A percentile compares a stretch with the other conserved stretches of the same genome.
Evolutionary conservation across 2,113 vertebrate genomes (phyloP).

Genomic region (Athene cunicularia): DNA sequence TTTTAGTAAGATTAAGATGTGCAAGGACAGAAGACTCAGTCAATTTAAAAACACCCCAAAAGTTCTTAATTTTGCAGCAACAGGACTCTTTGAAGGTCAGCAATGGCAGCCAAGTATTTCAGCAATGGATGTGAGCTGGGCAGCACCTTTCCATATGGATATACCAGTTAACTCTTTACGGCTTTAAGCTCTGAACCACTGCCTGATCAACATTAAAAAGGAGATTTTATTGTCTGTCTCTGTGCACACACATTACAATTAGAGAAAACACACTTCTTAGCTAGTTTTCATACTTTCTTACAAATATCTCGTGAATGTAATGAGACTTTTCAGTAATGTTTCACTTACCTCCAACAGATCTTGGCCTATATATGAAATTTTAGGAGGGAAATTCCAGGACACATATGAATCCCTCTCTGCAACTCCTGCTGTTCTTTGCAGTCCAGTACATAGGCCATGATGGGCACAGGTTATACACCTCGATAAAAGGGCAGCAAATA

Average conservation of each 20-base stretch:
- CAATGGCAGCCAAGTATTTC: background rate
- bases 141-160: background rate
- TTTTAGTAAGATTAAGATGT: background rate
- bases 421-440: background rate
- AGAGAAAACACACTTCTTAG: background rate
- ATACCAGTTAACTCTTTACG: too few relatives aligned
- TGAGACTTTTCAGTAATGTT: background rate
- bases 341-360: background rate
- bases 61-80: background rate
- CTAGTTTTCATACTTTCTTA: background rate
- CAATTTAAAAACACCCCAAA: background rate
- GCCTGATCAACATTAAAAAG: background rate
- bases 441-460: background rate
- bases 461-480: background rate
- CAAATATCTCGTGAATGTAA: background rate
- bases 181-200: background rate
- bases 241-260: background rate
- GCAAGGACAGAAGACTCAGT: background rate
- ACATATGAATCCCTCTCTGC: background rate
- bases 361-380: background rate
- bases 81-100: fast-evolving
- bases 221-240: background rate
- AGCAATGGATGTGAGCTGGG: fast-evolving
- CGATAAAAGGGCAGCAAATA: background rate
- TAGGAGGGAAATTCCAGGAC: background rate